Conservation (phyloP, 2,888 invertebrate species). For the Melipona bicolor region DNA sequence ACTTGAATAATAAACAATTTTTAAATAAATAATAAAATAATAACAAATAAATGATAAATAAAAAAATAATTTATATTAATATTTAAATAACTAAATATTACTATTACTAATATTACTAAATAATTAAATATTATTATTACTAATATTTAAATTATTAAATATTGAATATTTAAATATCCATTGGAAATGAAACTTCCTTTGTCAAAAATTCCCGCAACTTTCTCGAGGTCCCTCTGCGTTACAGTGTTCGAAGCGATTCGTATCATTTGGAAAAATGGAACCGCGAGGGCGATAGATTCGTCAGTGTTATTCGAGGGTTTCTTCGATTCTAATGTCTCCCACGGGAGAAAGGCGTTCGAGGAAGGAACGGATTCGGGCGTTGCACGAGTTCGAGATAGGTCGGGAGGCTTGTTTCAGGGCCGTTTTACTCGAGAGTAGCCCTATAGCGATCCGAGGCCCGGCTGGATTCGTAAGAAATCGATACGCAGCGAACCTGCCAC, state of each 20-base stretch:
- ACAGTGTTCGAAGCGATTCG: not conserved
- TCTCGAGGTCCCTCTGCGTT: too few species aligned
- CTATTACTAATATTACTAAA: too few species aligned
- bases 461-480: conserved; percentile 83
- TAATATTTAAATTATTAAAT: too few species aligned
- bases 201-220: too few species aligned
- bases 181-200: not conserved
- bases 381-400: conserved; percentile 48
- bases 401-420: conserved; percentile 54
- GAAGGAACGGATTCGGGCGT: conserved; percentile 32
- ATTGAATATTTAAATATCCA: too few species aligned
- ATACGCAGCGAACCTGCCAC: conserved; percentile 82
- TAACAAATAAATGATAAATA: too few species aligned
- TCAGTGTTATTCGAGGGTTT: conserved; percentile 11
- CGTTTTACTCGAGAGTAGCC: conserved; percentile 62
- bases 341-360: conserved; percentile 9
- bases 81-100: too few species aligned
- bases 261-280: not conserved
- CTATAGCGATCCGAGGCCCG: conserved; percentile 76
- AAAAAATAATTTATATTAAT: too few species aligned
- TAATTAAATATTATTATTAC: too few species aligned
- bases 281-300: conserved; percentile 4
- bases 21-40: too few species aligned
- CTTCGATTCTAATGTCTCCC: conserved; percentile 29
- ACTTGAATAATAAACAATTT: too few species aligned